Evolutionary conservation across 2,797 vertebrate species (phyloP), one percentile per base, ranked within the genome.

Genomic region (Chaunax sp.): DNA sequence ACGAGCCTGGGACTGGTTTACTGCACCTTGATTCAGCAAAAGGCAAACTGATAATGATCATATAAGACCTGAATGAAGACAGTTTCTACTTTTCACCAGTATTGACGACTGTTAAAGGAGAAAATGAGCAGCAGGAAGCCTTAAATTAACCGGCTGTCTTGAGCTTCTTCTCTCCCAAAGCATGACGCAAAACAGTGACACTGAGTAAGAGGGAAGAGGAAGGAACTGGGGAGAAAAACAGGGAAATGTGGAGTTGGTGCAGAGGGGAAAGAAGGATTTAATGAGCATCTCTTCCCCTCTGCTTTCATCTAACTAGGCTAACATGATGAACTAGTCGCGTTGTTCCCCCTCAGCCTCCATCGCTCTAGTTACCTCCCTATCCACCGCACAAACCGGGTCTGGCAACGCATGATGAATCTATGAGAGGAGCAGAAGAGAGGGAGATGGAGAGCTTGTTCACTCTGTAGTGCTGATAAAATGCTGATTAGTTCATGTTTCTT

Each of bases 231-330:
- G 26, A 58, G 69, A 53, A 33, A 77, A 78, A 57, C 0, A 6
- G 45, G 62, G 57, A 55, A 76, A 60, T 18, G 44, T 25, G 12
- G 37, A 72, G 47, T 37, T 43, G 40, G 65, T 8, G 33, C 51
- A 63, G 41, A 40, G 22, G 30, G 50, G 40, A 61, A 61, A 16
- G 45, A 50, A 61, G 37, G 35, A 73, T 85, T 82, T 89, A 88
- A 90, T 83, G 82, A 83, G 69, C 62, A 45, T 33, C 51, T 64
- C 54, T 65, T 66, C 62, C 55, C 61, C 44, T 59, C 58, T 56
- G 81, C 89, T 82, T 92, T 91, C 89, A 89, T 87, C 73, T 89
- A 93, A 93, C 88, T 92, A 81, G 92, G 92, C 81, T 94, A 93
- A 89, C 83, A 89, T 93, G 92, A 94, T 93, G 52, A 93, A 94